Conservation (phyloP, 1,140 invertebrate genomes). For the Diabrotica undecimpunctata region DNA sequence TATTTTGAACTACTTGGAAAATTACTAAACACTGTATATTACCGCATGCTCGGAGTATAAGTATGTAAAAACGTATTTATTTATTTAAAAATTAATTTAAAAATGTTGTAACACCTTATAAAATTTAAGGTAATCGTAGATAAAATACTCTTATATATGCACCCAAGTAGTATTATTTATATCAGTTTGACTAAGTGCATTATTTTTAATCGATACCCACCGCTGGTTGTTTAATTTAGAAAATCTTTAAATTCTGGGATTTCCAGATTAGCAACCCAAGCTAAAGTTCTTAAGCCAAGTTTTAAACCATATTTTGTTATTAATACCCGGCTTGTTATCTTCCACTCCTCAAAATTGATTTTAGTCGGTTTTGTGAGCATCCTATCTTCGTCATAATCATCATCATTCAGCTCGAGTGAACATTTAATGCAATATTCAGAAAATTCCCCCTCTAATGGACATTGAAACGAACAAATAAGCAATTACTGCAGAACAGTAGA, state of each 20-base stretch:
- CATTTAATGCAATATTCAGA: conserved; percentile 2
- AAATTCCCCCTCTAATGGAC: conserved; percentile 1
- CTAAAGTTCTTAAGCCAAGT: not conserved
- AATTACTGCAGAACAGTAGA: conserved; percentile 2
- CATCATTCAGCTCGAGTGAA: conserved; percentile 1
- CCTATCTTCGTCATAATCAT: not conserved
- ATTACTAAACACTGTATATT: too few species aligned
- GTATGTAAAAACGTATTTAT: too few species aligned
- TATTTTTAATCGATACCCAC: too few species aligned
- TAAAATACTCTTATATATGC: too few species aligned
- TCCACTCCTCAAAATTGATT: conserved; percentile 1
- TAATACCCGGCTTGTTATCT: not conserved
- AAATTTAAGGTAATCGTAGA: too few species aligned
- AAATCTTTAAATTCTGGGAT: not conserved
- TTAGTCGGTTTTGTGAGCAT: not conserved
- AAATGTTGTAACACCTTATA: too few species aligned
- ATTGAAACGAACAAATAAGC: conserved; percentile 2
- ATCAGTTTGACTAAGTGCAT: too few species aligned
- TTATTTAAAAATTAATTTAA: too few species aligned
- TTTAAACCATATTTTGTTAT: not conserved
- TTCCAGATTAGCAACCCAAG: not conserved
- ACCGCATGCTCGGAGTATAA: too few species aligned
- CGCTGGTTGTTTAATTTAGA: too few species aligned
- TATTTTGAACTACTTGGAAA: too few species aligned
- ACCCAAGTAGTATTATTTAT: too few species aligned